A percentile compares a stretch with the other conserved stretches of the same genome.
These are phyloP conservation scores for Lota lota DNA, from an alignment of 2,113 vertebrate species.

Conservation along the genomic window DNA sequence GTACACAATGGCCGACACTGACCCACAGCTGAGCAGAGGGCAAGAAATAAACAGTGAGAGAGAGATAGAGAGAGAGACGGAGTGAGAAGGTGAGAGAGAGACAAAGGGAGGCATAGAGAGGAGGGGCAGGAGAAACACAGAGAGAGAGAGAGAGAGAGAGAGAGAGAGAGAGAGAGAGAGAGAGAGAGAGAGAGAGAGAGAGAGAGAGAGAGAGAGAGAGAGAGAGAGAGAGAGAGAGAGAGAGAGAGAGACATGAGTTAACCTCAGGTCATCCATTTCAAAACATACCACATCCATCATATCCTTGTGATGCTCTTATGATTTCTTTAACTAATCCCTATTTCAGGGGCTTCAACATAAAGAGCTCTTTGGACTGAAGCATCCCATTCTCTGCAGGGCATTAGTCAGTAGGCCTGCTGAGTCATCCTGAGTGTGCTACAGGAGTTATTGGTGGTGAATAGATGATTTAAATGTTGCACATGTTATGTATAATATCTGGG, in stretches of 20 bases:
- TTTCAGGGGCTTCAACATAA: background rate
- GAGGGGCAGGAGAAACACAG: no score
- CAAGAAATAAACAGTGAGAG: no score
- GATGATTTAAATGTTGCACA: no score
- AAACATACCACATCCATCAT: conserved; percentile 3
- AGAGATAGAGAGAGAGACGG: background rate
- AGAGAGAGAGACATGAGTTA: conserved; percentile 2
- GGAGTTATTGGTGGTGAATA: background rate
- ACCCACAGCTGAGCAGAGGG: conserved; percentile 22
- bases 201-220: background rate
- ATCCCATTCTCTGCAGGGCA: background rate
- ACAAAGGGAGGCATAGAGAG: conserved; percentile 10
- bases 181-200: background rate
- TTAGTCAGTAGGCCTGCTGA: background rate
- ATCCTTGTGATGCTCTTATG: conserved; percentile 29
- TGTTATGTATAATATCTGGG: no score
- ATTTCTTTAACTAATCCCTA: conserved; percentile 15
- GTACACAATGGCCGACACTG: background rate
- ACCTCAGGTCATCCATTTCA: background rate
- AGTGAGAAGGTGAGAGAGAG: background rate
- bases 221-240: background rate
- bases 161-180: background rate
- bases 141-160: background rate
- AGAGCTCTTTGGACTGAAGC: conserved; percentile 28
- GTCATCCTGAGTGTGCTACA: background rate